These are phyloP conservation scores for Germaria angustata DNA, from an alignment of 2,888 invertebrate species.

Conservation along the genomic window DNA sequence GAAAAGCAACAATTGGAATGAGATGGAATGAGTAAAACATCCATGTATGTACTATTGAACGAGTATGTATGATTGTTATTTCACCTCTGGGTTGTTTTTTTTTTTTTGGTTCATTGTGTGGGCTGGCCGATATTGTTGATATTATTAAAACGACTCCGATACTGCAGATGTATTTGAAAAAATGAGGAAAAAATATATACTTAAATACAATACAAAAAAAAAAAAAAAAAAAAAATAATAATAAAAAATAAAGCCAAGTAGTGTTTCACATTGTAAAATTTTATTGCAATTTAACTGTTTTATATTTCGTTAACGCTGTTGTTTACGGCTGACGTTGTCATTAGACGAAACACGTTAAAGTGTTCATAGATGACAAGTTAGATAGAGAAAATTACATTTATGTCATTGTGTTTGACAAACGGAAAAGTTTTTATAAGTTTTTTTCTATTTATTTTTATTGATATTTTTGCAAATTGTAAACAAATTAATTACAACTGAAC, in stretches of 20 bases:
- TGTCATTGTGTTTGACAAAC: conserved; percentile 53
- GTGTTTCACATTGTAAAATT: conserved; percentile 41
- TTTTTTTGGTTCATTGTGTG: conserved; percentile 17
- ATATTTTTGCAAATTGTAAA: conserved; percentile 49
- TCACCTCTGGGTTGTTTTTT: conserved; percentile 8
- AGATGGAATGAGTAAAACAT: background rate
- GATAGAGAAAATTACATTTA: conserved; percentile 59
- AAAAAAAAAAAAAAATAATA: background rate
- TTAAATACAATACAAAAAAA: background rate
- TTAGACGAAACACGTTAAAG: conserved; percentile 38
- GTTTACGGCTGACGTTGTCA: conserved; percentile 5
- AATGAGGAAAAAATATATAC: too few relatives aligned
- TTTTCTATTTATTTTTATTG: background rate
- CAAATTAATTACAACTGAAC: conserved; percentile 52
- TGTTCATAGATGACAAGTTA: conserved; percentile 47
- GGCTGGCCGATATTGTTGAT: conserved; percentile 28
- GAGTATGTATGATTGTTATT: background rate
- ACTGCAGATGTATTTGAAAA: conserved; percentile 56
- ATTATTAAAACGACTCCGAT: conserved; percentile 28
- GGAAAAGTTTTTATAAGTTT: conserved; percentile 43
- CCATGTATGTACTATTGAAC: background rate
- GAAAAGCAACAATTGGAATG: conserved; percentile 18
- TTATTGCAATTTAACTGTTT: conserved; percentile 52
- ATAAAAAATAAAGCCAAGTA: conserved; percentile 12
- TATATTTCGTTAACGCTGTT: conserved; percentile 23